A percentile compares a stretch with the other conserved stretches of the same genome.
phyloP scores from a whole-genome alignment of 2,113 vertebrate genomes.

The Recurvirostra avosetta region DNA sequence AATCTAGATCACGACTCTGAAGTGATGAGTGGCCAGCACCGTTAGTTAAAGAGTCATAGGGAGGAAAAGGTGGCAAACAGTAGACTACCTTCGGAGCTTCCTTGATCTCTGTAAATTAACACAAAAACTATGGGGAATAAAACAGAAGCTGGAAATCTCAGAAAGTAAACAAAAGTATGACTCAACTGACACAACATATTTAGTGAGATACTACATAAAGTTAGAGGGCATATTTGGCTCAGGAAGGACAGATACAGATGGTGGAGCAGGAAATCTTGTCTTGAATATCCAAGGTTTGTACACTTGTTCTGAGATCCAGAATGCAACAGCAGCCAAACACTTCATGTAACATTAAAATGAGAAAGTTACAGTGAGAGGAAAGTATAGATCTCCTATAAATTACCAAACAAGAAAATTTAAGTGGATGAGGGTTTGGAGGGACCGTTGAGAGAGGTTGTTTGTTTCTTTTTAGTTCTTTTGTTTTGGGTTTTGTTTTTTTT shows the following conservation, averaged over 20 bases:
- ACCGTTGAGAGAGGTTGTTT: not conserved
- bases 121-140: not conserved
- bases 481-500: too few species aligned
- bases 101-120: not conserved
- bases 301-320: not conserved
- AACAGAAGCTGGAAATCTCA: not conserved
- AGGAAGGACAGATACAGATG: not conserved
- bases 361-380: not conserved
- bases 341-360: not conserved
- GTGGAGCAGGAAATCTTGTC: not conserved
- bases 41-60: not conserved
- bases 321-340: not conserved
- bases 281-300: not conserved
- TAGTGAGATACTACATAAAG: not conserved
- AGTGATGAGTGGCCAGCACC: not conserved
- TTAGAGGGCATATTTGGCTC: not conserved
- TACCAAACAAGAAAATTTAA: not conserved
- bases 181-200: not conserved
- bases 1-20: not conserved
- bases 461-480: not conserved
- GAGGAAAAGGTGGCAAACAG: not conserved
- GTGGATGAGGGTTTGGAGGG: not conserved
- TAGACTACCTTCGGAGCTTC: not conserved
- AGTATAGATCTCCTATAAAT: not conserved
- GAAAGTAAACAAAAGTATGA: not conserved